Evolutionary conservation across 2,113 vertebrate species (phyloP).

Genomic region (Melanerpes aurifrons): DNA sequence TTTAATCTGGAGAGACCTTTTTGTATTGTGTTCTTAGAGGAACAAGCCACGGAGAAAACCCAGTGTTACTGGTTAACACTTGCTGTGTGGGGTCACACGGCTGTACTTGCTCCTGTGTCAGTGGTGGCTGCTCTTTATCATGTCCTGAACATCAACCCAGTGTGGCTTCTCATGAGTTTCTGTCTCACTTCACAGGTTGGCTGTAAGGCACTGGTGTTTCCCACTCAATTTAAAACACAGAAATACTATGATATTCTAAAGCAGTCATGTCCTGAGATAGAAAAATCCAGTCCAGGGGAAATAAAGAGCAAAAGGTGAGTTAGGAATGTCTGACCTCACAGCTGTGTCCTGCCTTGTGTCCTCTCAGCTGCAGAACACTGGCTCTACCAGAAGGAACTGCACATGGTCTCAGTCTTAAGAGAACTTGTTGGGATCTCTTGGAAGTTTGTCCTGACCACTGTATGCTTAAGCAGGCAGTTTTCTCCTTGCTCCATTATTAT

Average conservation of each 20-base stretch:
- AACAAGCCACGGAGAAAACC: neutral
- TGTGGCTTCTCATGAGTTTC: neutral
- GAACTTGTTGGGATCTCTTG: neutral
- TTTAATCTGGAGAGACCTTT: neutral
- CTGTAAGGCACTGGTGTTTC: slow-evolving; percentile 90
- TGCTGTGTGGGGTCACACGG: neutral
- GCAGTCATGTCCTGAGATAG: slow-evolving; percentile 88
- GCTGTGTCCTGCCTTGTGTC: neutral
- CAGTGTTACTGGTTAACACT: fast-evolving
- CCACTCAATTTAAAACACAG: slow-evolving; percentile 87
- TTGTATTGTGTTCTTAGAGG: neutral
- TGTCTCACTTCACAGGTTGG: slow-evolving; percentile 79
- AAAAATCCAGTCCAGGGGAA: slow-evolving; percentile 78
- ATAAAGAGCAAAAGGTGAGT: slow-evolving; percentile 88
- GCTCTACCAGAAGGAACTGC: neutral
- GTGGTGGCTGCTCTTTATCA: neutral
- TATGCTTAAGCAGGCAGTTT: fast-evolving
- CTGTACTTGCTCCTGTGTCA: fast-evolving
- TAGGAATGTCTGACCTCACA: neutral
- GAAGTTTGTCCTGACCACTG: neutral
- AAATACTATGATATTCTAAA: slow-evolving; percentile 89
- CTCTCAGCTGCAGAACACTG: neutral
- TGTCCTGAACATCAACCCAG: neutral
- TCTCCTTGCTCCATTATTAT: neutral
- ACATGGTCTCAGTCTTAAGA: neutral